Base-by-base conservation (phyloP, 2,113 vertebrate species). In the Vidua macroura region DNA sequence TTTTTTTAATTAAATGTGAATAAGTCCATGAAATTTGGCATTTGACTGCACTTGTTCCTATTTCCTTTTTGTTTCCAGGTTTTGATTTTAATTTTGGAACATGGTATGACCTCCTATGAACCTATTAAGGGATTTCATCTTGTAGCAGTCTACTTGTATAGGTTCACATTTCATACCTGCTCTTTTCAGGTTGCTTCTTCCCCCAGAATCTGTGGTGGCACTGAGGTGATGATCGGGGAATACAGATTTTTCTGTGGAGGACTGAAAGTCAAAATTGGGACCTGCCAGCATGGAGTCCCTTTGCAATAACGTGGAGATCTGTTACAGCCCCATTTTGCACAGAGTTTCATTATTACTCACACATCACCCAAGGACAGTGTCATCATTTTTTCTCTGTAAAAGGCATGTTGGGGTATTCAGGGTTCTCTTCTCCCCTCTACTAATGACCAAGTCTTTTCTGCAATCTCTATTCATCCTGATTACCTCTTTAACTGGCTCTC, bases 401-500 rank as follows among this genome's bases (percentile, higher is more conserved):
- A 95, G 49, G 22, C 52, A 89, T 68, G 28, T 55, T 59, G 79
- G 66, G 67, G 78, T 56, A 74, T 48, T 93, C 70, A 55, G 67
- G 46, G 77, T 90, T 81, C 87, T 90, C 85, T 83, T 86, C 52
- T 95, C 73, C 63, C 79, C 52, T 85, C 43, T 63, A 70, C 51
- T 90, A 95, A 97, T 89, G 93, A 72, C 69, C 90, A 92, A 92
- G 87, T 44, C 70, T 92, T 87, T 93, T 55, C 84, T 73, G 58
- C 63, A 95, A 80, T 92, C 85, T 95, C 83, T 67, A 51, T 94
- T 87, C 31, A 4, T 93, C 72, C 95, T 95, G 91, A 96, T 94
- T 95, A 91, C 75, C 83, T 86, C n/a, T 86, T 95, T 95, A 95
- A 95, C 77, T 77, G 86, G 86, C 85, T 86, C 84, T 95, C 80